phyloP scores from a whole-genome alignment of 2,888 invertebrate species.

The Arrhopalites spinosus region DNA sequence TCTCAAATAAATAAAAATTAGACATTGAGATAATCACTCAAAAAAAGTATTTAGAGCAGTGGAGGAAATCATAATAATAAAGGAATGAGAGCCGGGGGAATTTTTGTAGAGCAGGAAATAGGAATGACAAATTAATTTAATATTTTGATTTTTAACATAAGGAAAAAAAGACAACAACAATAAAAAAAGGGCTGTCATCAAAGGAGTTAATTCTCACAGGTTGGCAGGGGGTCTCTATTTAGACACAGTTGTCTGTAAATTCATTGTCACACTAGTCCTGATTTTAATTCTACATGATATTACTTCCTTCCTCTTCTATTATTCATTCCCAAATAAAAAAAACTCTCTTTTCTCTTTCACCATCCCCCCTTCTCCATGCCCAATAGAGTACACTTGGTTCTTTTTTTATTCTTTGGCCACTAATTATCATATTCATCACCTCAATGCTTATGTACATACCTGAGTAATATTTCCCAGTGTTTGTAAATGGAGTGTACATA shows the following conservation, averaged over 20 bases:
- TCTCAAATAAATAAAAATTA: too few relatives aligned
- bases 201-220: constrained; percentile 32
- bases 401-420: background rate
- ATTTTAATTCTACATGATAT: constrained; percentile 23
- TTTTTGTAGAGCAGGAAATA: constrained; percentile 23
- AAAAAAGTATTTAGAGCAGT: background rate
- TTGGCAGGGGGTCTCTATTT: constrained; percentile 30
- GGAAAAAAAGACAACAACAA: too few relatives aligned
- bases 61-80: background rate
- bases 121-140: constrained; percentile 31
- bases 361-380: background rate
- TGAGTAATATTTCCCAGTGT: background rate
- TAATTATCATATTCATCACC: constrained; percentile 22
- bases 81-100: background rate
- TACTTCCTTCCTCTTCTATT: constrained; percentile 23
- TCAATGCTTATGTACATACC: background rate
- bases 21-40: too few relatives aligned
- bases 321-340: background rate
- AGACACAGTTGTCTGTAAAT: constrained; percentile 24
- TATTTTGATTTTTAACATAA: constrained; percentile 23
- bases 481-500: background rate
- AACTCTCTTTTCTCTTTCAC: background rate
- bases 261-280: constrained; percentile 28
- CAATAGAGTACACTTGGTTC: background rate
- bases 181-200: constrained; percentile 30